Evolutionary conservation across 2,888 invertebrate genomes (phyloP).

Genomic region (Zygaena filipendulae): DNA sequence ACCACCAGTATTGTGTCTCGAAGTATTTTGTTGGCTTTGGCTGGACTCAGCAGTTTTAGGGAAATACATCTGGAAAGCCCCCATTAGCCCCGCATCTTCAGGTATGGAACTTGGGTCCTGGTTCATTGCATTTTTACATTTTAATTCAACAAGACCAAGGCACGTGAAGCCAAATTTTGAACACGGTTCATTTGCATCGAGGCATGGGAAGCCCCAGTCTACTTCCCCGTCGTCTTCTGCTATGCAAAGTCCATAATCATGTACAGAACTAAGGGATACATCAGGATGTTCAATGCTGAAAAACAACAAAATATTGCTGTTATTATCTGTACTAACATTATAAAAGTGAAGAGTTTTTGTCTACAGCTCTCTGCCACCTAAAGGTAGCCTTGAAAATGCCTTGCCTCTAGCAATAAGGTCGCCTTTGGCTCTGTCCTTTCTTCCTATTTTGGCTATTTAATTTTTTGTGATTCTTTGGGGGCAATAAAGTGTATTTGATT

Average conservation of each 20-base stretch:
- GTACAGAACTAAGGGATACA: slow-evolving; percentile 70
- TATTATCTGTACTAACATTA: too few relatives aligned
- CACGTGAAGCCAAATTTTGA: slow-evolving; percentile 93
- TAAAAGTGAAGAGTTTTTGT: too few relatives aligned
- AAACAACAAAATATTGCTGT: slow-evolving; percentile 12
- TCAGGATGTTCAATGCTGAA: slow-evolving; percentile 73
- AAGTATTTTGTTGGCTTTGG: slow-evolving; percentile 42
- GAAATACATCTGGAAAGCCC: slow-evolving; percentile 41
- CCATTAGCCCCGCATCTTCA: slow-evolving; percentile 39
- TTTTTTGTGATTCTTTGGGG: too few relatives aligned
- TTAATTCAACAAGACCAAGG: slow-evolving; percentile 86
- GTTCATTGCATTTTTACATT: slow-evolving; percentile 34
- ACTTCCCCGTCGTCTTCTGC: slow-evolving; percentile 97
- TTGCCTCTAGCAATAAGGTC: too few relatives aligned
- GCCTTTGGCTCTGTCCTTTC: too few relatives aligned
- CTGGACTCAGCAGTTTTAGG: slow-evolving; percentile 41
- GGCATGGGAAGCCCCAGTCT: slow-evolving; percentile 91
- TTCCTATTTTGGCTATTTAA: too few relatives aligned
- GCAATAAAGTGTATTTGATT: too few relatives aligned
- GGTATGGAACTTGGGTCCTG: slow-evolving; percentile 41
- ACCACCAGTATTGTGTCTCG: slow-evolving; percentile 48
- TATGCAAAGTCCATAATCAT: slow-evolving; percentile 88
- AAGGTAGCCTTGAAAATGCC: too few relatives aligned
- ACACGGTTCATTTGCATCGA: slow-evolving; percentile 89
- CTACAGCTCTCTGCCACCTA: too few relatives aligned